Percentiles rank a stretch among this genome's conserved stretches.
Conservation (phyloP, 2,797 vertebrate species). For the Eulemur albifrons region DNA sequence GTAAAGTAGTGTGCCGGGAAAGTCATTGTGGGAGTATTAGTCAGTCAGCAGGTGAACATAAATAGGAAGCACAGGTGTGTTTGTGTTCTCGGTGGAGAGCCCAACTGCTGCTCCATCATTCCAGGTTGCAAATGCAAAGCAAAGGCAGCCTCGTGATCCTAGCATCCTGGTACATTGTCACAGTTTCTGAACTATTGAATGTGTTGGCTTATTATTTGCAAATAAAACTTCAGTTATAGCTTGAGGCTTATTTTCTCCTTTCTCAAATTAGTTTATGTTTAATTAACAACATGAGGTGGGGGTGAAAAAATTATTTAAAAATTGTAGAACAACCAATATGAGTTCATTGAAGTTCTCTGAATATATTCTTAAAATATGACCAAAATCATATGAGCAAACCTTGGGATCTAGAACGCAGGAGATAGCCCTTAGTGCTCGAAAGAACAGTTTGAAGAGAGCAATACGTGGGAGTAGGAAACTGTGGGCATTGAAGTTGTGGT, state of each 20-base stretch:
- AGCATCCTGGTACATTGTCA: not conserved
- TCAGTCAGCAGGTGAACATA: conserved; percentile 40
- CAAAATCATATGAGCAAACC: not conserved
- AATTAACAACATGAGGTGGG: not conserved
- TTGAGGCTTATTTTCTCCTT: not conserved
- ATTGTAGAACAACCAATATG: not conserved
- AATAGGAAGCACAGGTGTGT: conserved; percentile 63
- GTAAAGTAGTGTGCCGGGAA: not conserved
- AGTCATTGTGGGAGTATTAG: not conserved
- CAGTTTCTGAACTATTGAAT: not conserved
- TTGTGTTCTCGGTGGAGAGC: not conserved
- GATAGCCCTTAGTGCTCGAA: not conserved
- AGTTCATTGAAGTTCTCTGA: not conserved
- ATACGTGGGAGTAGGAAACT: not conserved
- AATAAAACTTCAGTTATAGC: not conserved
- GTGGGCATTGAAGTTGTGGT: not conserved
- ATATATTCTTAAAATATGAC: not conserved
- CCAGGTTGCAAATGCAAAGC: not conserved
- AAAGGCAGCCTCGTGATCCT: not conserved
- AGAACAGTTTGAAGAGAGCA: not conserved
- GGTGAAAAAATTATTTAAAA: not conserved
- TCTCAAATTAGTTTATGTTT: not conserved
- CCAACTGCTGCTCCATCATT: not conserved
- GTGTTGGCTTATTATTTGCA: not conserved
- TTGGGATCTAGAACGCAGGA: not conserved